Evolutionary conservation across 2,797 vertebrate species (phyloP), one percentile per base, ranked within the genome.

Genomic region (Epinephelus coioides): DNA sequence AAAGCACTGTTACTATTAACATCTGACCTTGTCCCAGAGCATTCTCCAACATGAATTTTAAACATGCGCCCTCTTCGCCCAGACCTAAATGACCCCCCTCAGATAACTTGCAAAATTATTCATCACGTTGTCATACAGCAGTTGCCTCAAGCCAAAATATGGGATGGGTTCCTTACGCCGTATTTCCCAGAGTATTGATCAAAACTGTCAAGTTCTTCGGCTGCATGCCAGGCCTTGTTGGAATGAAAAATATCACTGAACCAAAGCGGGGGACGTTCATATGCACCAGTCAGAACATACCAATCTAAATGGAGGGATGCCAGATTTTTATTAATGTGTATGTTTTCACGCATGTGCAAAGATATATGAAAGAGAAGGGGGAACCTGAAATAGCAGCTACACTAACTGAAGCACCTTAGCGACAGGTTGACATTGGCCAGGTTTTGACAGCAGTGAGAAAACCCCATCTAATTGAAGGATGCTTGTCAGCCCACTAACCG

Each of bases 391-490:
- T 3, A 27, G 17, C 3, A 27, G 53, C 43, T 54, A 15, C 21
- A 49, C 12, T 61, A 64, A 77, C 30, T 57, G 3, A 38, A 69
- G 34, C 63, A 51, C 38, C 65, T 66, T 49, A 65, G 74, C 2
- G 56, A 79, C 70, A 78, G 63, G 65, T 74, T 85, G 76, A 76
- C 51, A 74, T 59, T 82, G 57, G 60, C 55, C 21, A 34, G 65
- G 67, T 70, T 88, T 87, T 89, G 88, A 90, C 81, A 88, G 89
- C 63, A 49, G 61, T 61, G 56, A 78, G 62, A 78, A 75, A 87
- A 87, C 69, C 49, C 69, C 17, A 60, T 90, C 54, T 81, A 85
- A 86, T 84, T 89, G 84, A 85, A 76, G 69, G 74, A 84, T 78
- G 78, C 70, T 83, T 89, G 81, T 88, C 90, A 90, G 56, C 50